These are phyloP conservation scores for Eclectus roratus DNA, from an alignment of 2,113 vertebrate species.

Conservation along the genomic window DNA sequence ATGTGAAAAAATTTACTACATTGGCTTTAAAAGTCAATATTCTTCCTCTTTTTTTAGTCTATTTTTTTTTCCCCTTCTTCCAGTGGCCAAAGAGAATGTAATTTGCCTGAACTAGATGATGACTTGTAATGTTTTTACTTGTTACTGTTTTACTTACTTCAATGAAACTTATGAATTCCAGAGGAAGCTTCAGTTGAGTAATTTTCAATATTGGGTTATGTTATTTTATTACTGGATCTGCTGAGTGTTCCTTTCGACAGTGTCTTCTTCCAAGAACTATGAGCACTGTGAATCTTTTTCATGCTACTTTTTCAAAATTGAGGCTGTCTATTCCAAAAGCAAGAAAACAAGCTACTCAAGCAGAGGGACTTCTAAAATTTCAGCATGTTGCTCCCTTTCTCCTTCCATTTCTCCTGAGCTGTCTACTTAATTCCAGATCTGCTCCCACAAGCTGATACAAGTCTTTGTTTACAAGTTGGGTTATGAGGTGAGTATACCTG, in stretches of 20 bases:
- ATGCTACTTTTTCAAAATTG: background rate
- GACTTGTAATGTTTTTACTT: background rate
- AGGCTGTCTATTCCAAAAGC: background rate
- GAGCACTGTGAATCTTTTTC: background rate
- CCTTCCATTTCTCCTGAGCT: background rate
- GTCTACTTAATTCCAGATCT: background rate
- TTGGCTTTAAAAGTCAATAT: background rate
- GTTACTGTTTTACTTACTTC: conserved; percentile 1
- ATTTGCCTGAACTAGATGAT: background rate
- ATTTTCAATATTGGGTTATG: background rate
- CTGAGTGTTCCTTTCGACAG: background rate
- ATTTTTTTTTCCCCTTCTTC: background rate
- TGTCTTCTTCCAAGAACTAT: background rate
- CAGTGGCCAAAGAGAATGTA: background rate
- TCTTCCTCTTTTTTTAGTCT: background rate
- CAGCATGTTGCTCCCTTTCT: background rate
- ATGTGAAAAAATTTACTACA: background rate
- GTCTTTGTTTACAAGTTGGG: background rate
- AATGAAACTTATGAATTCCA: background rate
- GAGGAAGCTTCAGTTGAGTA: background rate
- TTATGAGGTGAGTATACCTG: background rate
- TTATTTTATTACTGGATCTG: background rate
- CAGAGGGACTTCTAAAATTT: background rate
- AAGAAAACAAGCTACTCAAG: background rate
- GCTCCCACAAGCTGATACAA: background rate